phyloP scores from a whole-genome alignment of 1,140 invertebrate species.

The Drosophila ananassae region DNA sequence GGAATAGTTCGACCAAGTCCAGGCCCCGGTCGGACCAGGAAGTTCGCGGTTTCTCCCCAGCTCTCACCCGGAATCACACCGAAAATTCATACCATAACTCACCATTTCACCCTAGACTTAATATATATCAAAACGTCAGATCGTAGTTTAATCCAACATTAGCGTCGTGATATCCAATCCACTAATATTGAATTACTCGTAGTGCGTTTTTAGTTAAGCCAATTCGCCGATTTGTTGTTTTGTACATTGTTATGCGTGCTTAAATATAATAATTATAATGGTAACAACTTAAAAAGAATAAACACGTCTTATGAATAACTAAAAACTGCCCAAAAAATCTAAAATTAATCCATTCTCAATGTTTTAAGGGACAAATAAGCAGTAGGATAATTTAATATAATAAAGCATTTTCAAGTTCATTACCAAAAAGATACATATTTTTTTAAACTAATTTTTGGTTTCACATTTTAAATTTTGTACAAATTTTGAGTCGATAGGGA shows the following conservation, averaged over 20 bases:
- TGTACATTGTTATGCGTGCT: conserved; percentile 81
- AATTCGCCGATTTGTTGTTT: conserved; percentile 78
- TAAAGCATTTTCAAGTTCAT: not conserved
- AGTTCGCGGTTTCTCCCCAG: conserved; percentile 67
- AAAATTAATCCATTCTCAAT: not conserved
- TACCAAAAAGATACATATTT: not conserved
- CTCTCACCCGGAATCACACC: conserved; percentile 43
- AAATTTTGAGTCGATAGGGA: too few species aligned
- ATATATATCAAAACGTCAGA: conserved; percentile 53
- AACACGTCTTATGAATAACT: conserved; percentile 54
- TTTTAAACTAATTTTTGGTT: not conserved
- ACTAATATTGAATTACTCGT: conserved; percentile 46
- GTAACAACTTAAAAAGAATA: conserved; percentile 35
- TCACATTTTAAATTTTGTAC: too few species aligned
- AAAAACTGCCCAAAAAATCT: conserved; percentile 3
- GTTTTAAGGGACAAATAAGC: not conserved
- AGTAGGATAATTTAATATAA: not conserved
- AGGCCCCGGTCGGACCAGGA: conserved; percentile 3
- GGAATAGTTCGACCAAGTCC: conserved; percentile 52
- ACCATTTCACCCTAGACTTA: conserved; percentile 59
- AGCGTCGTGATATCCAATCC: conserved; percentile 49
- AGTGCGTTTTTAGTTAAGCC: conserved; percentile 72
- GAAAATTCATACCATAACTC: conserved; percentile 12
- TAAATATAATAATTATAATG: conserved; percentile 33
- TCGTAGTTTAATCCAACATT: conserved; percentile 54